These are phyloP conservation scores for Temnothorax rugatulus DNA, from an alignment of 2,888 invertebrate genomes.

Conservation along the genomic window DNA sequence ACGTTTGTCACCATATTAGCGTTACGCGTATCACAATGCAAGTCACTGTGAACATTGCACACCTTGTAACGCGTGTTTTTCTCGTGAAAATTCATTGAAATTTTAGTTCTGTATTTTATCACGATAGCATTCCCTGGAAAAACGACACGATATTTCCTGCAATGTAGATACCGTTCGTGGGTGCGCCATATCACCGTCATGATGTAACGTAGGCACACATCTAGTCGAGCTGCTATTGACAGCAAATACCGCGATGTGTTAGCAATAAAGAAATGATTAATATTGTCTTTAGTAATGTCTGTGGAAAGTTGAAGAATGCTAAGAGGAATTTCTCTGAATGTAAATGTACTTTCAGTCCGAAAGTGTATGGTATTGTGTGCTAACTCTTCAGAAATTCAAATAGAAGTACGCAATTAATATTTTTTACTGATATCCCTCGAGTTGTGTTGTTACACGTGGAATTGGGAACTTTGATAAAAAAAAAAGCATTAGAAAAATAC, in stretches of 20 bases:
- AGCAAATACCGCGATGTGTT: background rate
- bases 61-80: background rate
- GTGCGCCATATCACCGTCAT: background rate
- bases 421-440: background rate
- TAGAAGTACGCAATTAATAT: background rate
- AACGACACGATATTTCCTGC: background rate
- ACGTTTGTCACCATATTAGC: constrained; percentile 8
- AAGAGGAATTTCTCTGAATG: constrained; percentile 26
- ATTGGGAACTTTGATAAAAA: background rate
- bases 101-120: background rate
- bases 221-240: background rate
- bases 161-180: background rate
- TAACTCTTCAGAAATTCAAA: constrained; percentile 24
- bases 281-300: constrained; percentile 6
- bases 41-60: constrained; percentile 14
- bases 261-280: background rate
- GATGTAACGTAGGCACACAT: constrained; percentile 2
- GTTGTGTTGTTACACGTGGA: background rate
- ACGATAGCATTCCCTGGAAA: no score
- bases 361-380: constrained; percentile 1
- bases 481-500: background rate
- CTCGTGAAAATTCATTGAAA: background rate
- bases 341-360: constrained; percentile 8
- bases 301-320: background rate
- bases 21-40: background rate